Conservation (phyloP, 2,888 invertebrate species). For the Athalia circularis region DNA sequence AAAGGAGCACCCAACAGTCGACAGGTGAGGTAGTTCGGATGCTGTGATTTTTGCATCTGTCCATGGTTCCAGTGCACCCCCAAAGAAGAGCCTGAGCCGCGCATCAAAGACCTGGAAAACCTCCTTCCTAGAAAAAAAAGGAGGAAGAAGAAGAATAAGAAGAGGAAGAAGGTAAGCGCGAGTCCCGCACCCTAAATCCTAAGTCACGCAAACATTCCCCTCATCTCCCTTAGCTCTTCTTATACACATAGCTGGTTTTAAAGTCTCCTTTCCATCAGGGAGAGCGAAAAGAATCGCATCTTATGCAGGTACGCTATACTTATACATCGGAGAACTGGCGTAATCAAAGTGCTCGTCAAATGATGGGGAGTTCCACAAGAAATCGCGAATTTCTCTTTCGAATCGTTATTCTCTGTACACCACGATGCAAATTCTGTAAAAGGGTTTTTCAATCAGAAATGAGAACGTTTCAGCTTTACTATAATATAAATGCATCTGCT, state of each 20-base stretch:
- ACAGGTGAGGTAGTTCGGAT: constrained; percentile 44
- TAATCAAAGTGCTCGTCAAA: too few relatives aligned
- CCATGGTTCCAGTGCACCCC: constrained; percentile 46
- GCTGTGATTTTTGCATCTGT: constrained; percentile 71
- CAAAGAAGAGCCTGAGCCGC: not conserved
- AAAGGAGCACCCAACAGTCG: constrained; percentile 15
- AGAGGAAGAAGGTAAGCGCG: not conserved
- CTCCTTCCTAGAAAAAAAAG: constrained; percentile 17
- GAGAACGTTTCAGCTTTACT: constrained; percentile 46
- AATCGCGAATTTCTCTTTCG: not conserved
- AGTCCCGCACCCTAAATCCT: not conserved
- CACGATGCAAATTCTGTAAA: constrained; percentile 45
- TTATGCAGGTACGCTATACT: too few relatives aligned
- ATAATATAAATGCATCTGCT: constrained; percentile 63
- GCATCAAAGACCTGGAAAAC: constrained; percentile 25
- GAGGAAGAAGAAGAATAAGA: constrained; percentile 6
- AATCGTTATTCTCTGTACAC: not conserved
- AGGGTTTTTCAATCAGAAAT: constrained; percentile 47
- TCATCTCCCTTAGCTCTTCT: not conserved
- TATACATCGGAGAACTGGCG: too few relatives aligned
- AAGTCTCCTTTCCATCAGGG: too few relatives aligned
- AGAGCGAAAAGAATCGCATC: too few relatives aligned
- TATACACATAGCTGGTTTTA: not conserved
- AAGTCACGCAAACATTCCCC: constrained; percentile 6
- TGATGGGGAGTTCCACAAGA: too few relatives aligned